Evolutionary conservation across 2,113 vertebrate genomes (phyloP), one percentile per base, ranked within the genome.

Genomic region (Silurus meridionalis): DNA sequence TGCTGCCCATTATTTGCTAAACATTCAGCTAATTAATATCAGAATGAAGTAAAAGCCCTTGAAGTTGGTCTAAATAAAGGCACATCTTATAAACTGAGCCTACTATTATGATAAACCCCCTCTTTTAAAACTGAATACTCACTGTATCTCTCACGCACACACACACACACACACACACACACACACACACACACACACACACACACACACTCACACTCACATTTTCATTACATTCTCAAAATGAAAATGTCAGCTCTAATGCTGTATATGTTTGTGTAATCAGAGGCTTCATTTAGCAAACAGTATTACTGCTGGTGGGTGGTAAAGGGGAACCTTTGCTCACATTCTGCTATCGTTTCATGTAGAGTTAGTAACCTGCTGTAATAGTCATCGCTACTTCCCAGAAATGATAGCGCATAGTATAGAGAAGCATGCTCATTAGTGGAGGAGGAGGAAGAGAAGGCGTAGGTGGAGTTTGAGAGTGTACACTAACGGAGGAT

Each of bases 331-430:
- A 78, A 67, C 14, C 28, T 66, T 23, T 6, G 64, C 77, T 23
- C 53, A 61, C 77, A 58, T 53, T 48, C 84, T 46, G 61, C 50
- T 80, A 2, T 55, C 60, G 53, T 37, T 60, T 85, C 67, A 23
- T 14, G 9, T 2, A 80, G 46, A 48, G 25, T 63, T 52, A n/a
- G 48, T 48, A 71, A 58, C n/a, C 28, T 28, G 23, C 6, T 66
- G 15, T 60, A 80, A 74, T 50, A 88, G 72, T 85, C 61, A 82
- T 15, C 83, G 25, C 58, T 52, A 11, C 67, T 72, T 83, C 55
- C 67, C 52, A 72, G 67, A 72, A 83, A 83, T 83, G 82, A 71
- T 66, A 57, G 7, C 10, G 13, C 80, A 82, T 63, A 21, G 17
- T 66, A 11, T 64, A 23, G 46, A 64, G 37, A 14, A n/a, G 60